phyloP scores from a whole-genome alignment of 2,113 vertebrate genomes.

The Melanerpes formicivorus region DNA sequence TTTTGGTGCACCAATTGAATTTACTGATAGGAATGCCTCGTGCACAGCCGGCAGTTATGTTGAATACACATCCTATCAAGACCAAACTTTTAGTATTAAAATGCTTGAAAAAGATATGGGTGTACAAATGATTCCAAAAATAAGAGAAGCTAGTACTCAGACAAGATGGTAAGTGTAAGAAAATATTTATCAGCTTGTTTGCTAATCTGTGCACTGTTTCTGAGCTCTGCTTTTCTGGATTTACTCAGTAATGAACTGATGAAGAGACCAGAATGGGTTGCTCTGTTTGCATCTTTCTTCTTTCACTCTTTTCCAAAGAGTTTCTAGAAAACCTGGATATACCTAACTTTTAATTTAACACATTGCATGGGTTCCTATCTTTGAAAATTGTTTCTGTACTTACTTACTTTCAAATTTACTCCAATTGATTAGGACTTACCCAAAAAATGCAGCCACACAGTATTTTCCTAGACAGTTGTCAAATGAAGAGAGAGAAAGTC shows the following conservation, averaged over 20 bases:
- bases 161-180: constrained; percentile 82
- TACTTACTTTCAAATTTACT: constrained; percentile 5
- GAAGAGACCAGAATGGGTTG: background rate
- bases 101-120: constrained; percentile 80
- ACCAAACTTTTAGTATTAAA: constrained; percentile 83
- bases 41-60: constrained; percentile 74
- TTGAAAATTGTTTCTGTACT: constrained; percentile 1
- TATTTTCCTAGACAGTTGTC: constrained; percentile 81
- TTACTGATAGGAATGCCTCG: constrained; percentile 79
- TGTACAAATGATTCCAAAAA: constrained; percentile 73
- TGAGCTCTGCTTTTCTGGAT: background rate
- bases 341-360: background rate
- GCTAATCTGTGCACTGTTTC: background rate
- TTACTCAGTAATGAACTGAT: background rate
- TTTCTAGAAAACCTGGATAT: background rate
- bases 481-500: constrained; percentile 72
- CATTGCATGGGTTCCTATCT: background rate
- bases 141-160: constrained; percentile 80
- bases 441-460: constrained; percentile 81
- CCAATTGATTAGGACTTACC: constrained; percentile 77
- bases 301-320: background rate
- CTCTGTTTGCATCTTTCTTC: background rate
- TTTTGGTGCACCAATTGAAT: constrained; percentile 77
- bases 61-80: constrained; percentile 82
- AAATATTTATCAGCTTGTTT: background rate